Conservation (phyloP, 2,113 vertebrate genomes). For the Gallinago paraguaiae region DNA sequence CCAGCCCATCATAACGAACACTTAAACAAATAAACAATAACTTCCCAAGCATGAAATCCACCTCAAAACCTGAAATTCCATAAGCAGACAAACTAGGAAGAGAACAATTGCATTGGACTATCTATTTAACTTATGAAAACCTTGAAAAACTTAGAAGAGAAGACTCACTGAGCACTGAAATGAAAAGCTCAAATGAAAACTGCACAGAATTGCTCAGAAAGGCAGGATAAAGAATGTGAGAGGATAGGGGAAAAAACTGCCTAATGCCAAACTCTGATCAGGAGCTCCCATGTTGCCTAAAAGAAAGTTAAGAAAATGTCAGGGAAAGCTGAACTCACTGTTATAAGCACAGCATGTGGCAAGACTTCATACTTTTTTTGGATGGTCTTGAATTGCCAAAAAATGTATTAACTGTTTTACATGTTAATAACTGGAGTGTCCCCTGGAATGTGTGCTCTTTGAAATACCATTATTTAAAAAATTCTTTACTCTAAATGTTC, state of each 20-base stretch:
- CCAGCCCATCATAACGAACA: neutral
- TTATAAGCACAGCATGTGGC: neutral
- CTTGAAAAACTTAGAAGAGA: neutral
- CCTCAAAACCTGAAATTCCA: neutral
- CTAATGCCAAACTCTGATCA: neutral
- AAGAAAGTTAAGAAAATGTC: neutral
- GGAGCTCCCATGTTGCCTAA: neutral
- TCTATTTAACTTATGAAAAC: neutral
- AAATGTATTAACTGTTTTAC: neutral
- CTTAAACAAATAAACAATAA: neutral
- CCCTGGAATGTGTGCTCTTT: neutral
- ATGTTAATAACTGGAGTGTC: neutral
- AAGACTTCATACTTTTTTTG: neutral
- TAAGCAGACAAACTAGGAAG: neutral
- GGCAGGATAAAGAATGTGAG: neutral
- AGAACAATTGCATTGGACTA: neutral
- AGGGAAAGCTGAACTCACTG: neutral
- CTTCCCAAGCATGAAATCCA: neutral
- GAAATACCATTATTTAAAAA: neutral
- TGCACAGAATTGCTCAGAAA: neutral
- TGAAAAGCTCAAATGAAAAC: neutral
- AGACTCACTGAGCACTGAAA: neutral
- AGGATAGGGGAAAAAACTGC: neutral
- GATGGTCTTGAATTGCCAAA: neutral
- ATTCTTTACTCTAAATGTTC: neutral